phyloP scores from a whole-genome alignment of 2,888 invertebrate genomes.

The Biston stratarius region DNA sequence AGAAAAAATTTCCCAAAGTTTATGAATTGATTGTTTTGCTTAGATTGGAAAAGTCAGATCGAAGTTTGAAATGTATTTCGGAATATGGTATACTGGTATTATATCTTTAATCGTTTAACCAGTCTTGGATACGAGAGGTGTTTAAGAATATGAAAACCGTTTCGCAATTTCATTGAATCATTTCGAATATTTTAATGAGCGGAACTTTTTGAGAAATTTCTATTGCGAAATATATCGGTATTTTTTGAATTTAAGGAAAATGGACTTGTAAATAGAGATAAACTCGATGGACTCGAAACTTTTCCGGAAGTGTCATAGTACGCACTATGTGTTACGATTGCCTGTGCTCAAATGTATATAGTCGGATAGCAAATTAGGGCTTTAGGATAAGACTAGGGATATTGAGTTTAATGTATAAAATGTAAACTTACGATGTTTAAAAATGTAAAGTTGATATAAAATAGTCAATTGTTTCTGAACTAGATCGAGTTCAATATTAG shows the following conservation, averaged over 20 bases:
- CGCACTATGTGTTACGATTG: constrained; percentile 78
- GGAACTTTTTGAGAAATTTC: not conserved
- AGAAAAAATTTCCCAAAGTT: constrained; percentile 5
- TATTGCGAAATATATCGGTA: not conserved
- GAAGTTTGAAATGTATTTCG: too few species aligned
- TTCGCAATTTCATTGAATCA: too few species aligned
- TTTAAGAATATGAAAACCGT: too few species aligned
- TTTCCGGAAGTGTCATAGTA: constrained; percentile 83
- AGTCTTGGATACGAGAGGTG: too few species aligned
- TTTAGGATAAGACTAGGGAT: constrained; percentile 17
- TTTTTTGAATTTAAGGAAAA: constrained; percentile 12
- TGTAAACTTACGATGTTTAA: constrained; percentile 35
- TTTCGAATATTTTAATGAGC: not conserved
- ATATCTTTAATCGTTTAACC: too few species aligned
- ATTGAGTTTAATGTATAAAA: constrained; percentile 1
- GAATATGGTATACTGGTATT: too few species aligned
- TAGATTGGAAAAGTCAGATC: too few species aligned
- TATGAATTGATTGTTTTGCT: too few species aligned
- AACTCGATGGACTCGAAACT: constrained; percentile 68
- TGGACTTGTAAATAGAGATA: constrained; percentile 41
- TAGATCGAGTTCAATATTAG: not conserved
- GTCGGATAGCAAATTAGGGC: constrained; percentile 43
- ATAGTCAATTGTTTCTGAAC: constrained; percentile 16
- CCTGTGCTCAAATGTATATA: constrained; percentile 76
- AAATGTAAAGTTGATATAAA: constrained; percentile 18